These are phyloP conservation scores for Crotalus horridus DNA, from an alignment of 2,113 vertebrate genomes.

Conservation along the genomic window DNA sequence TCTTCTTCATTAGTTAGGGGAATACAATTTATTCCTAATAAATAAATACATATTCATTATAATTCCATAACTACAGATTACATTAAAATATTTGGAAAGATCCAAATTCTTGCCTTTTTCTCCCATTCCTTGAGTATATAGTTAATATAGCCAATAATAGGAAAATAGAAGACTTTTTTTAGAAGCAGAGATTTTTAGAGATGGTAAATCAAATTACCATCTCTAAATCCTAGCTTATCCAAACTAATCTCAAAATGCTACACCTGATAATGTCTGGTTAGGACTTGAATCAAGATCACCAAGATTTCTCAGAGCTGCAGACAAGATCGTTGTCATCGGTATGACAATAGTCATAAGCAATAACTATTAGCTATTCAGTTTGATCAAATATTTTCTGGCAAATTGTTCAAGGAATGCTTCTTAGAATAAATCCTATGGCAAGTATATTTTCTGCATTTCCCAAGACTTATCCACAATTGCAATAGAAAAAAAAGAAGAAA, in stretches of 20 bases:
- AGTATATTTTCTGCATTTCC: neutral
- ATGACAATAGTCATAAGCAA: neutral
- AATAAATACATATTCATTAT: neutral
- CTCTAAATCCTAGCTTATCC: neutral
- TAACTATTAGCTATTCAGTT: neutral
- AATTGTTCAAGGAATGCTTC: neutral
- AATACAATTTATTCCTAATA: neutral
- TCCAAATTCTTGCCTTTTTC: neutral
- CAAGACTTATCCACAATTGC: neutral
- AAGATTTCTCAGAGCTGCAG: neutral
- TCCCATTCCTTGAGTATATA: neutral
- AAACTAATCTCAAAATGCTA: neutral
- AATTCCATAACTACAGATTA: neutral
- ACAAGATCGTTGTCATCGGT: neutral
- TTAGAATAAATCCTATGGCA: neutral
- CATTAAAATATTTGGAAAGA: neutral
- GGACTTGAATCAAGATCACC: neutral
- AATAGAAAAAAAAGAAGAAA: neutral
- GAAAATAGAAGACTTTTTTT: neutral
- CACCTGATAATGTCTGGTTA: neutral
- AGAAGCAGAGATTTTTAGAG: neutral
- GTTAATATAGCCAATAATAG: neutral
- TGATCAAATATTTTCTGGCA: neutral
- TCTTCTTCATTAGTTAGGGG: neutral
- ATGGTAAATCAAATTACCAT: neutral